Evolutionary conservation across 2,888 invertebrate species (phyloP).

Genomic region (Deroplatys truncata): DNA sequence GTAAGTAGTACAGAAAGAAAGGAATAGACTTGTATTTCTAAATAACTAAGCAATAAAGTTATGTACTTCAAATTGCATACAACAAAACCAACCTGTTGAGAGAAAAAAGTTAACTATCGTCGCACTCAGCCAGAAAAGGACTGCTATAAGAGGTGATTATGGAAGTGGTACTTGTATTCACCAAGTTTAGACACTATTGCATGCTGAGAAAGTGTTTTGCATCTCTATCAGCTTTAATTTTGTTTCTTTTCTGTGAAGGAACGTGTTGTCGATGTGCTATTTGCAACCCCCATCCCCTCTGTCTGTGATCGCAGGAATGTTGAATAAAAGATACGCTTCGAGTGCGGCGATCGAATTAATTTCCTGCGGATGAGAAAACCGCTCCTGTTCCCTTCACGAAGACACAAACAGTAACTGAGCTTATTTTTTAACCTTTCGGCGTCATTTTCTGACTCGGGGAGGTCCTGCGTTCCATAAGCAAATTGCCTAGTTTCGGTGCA

Average conservation of each 20-base stretch:
- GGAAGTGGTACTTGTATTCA: background rate
- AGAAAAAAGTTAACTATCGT: too few relatives aligned
- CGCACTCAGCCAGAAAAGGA: too few relatives aligned
- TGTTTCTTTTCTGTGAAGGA: background rate
- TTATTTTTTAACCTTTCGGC: too few relatives aligned
- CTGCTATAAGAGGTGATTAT: background rate
- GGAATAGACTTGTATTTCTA: too few relatives aligned
- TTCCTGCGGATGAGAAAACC: background rate
- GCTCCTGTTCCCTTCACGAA: background rate
- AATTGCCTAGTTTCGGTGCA: too few relatives aligned
- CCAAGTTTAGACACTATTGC: background rate
- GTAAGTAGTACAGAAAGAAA: too few relatives aligned
- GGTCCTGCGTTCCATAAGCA: too few relatives aligned
- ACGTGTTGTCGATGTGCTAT: background rate
- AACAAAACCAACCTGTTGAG: too few relatives aligned
- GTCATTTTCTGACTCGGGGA: too few relatives aligned
- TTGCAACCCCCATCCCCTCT: background rate
- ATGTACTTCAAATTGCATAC: too few relatives aligned
- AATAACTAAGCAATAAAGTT: too few relatives aligned
- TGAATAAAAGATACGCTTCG: background rate
- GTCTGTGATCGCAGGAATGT: background rate
- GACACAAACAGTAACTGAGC: background rate
- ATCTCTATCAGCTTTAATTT: background rate
- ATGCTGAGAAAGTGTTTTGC: background rate
- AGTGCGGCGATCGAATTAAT: background rate